Percentiles rank a stretch among this genome's conserved stretches.
These are phyloP conservation scores for Trachelus stipa DNA, from an alignment of 2,888 invertebrate genomes.

Conservation along the genomic window DNA sequence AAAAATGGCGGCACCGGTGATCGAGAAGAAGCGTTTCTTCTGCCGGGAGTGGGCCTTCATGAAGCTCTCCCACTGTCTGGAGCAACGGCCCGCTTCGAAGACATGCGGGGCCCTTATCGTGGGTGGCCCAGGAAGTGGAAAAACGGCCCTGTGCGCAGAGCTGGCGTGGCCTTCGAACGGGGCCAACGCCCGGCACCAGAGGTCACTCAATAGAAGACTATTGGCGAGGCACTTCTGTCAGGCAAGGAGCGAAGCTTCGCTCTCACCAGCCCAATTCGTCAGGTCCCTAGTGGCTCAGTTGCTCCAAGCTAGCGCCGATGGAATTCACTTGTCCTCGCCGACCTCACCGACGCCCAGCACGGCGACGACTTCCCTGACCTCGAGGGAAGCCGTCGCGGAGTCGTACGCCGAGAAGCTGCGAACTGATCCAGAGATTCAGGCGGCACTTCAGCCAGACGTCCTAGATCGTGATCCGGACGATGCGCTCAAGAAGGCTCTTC, in stretches of 20 bases:
- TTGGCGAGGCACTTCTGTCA: slow-evolving; percentile 90
- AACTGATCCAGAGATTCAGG: slow-evolving; percentile 84
- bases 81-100: slow-evolving; percentile 86
- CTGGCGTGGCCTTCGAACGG: slow-evolving; percentile 78
- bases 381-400: slow-evolving; percentile 77
- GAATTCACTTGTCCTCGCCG: slow-evolving; percentile 48
- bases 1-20: slow-evolving; percentile 64
- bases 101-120: slow-evolving; percentile 90
- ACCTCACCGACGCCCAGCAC: slow-evolving; percentile 63
- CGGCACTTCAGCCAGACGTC: slow-evolving; percentile 82
- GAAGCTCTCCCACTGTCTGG: slow-evolving; percentile 91
- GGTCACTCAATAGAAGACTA: slow-evolving; percentile 81
- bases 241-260: slow-evolving; percentile 86
- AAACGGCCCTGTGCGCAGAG: slow-evolving; percentile 90
- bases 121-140: slow-evolving; percentile 94
- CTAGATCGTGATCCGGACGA: slow-evolving; percentile 91
- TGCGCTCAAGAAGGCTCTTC: slow-evolving; percentile 87
- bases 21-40: slow-evolving; percentile 82
- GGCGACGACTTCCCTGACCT: slow-evolving; percentile 70
- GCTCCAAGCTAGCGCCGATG: slow-evolving; percentile 65
- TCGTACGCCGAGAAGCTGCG: slow-evolving; percentile 84
- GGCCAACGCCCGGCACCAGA: slow-evolving; percentile 76
- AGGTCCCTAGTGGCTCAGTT: slow-evolving; percentile 87
- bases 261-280: slow-evolving; percentile 88
- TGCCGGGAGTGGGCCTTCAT: slow-evolving; percentile 97